Conservation (phyloP, 2,113 vertebrate species). For the Dunckerocampus dactyliophorus region DNA sequence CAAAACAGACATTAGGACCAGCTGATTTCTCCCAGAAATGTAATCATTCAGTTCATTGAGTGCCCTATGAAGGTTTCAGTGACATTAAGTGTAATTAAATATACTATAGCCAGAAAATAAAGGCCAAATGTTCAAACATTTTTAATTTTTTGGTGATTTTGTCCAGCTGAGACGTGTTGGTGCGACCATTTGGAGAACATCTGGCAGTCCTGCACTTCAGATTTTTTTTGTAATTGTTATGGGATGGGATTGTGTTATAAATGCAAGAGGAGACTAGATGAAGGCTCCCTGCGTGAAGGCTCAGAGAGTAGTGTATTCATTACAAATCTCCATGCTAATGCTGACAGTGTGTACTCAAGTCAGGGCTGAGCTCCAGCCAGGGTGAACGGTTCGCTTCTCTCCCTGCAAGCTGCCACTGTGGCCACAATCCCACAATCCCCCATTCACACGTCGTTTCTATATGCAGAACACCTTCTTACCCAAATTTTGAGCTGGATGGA, state of each 20-base stretch:
- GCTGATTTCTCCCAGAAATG: too few relatives aligned
- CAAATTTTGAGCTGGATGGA: not conserved
- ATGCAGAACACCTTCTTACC: conserved; percentile 5
- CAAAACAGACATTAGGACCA: too few relatives aligned
- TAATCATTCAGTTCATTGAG: too few relatives aligned
- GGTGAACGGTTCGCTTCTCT: conserved; percentile 35
- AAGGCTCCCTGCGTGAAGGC: not conserved
- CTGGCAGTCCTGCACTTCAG: not conserved
- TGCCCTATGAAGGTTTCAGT: too few relatives aligned
- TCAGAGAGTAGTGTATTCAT: conserved; percentile 2
- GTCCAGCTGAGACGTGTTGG: not conserved
- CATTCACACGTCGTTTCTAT: conserved; percentile 37
- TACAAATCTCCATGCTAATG: not conserved
- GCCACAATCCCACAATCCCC: conserved; percentile 39
- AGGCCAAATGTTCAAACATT: too few relatives aligned
- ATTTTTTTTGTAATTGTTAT: not conserved
- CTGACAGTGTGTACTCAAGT: conserved; percentile 30
- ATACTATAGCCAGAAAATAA: too few relatives aligned
- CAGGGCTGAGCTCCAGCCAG: conserved; percentile 34
- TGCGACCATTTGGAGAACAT: not conserved
- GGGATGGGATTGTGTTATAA: not conserved
- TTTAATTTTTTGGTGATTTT: too few relatives aligned
- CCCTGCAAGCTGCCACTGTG: conserved; percentile 29
- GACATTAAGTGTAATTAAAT: too few relatives aligned
- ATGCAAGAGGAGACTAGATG: not conserved